Evolutionary conservation across 2,113 vertebrate species (phyloP), one percentile per base, ranked within the genome.

Genomic region (Zapus hudsonius): DNA sequence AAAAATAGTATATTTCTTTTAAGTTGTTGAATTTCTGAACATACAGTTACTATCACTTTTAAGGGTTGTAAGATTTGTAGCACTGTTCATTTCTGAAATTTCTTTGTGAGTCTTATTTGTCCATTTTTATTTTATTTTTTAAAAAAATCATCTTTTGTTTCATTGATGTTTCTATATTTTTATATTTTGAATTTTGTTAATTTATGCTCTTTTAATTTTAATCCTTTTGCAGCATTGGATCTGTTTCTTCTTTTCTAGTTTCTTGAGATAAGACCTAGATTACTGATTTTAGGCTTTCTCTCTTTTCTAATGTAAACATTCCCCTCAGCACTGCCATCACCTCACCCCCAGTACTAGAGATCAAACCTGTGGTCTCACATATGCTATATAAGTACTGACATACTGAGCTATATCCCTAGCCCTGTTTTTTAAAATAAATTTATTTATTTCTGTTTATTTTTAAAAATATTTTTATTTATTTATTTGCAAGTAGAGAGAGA

Each of bases 71-170:
- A 64, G 31, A 64, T 87, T 94, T 95, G 20, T 82, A 74, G 16
- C 38, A 38, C 27, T 91, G 7, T 67, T 52, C 36, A 15, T 73
- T 91, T 36, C 57, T 87, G 33, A 89, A 75, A 57, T 33, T 92
- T 87, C 25, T 80, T 36, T 84, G 13, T 92, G 69, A 86, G n/a
- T 75, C 61, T 85, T 78, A 12, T 95, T 93, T 91, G 94, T 85
- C 31, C 52, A 52, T 10, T 52, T 52, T 52, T n/a, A n/a, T n/a
- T 52, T 52, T 52, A 3, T 3, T 52, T 52, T 75, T 47, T 17
- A 15, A 66, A 93, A 36, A 85, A 69, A n/a, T n/a, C n/a, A n/a
- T n/a, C n/a, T n/a, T n/a, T 73, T 70, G 42, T 89, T 95, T 94
- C 42, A 75, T 87, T 76, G 31, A 70, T 92, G 84, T 94, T 85